phyloP scores from a whole-genome alignment of 2,888 invertebrate species.

The Pristionchus mayeri region DNA sequence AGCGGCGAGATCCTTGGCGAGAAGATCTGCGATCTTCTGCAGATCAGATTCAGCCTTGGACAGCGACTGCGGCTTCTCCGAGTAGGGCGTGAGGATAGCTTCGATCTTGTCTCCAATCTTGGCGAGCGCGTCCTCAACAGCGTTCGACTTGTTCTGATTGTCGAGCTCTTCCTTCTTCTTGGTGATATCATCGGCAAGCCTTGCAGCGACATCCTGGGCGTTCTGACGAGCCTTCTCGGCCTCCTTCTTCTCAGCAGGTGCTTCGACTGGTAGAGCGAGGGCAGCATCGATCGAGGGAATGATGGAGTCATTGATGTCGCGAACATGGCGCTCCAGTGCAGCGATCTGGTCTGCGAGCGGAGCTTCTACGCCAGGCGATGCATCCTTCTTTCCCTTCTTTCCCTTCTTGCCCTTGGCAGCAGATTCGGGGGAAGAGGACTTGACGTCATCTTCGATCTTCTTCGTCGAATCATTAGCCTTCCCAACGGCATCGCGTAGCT shows the following conservation, averaged over 20 bases:
- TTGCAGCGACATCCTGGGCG: conserved; percentile 50
- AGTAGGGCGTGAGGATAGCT: conserved; percentile 59
- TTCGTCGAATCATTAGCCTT: conserved; percentile 35
- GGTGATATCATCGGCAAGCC: conserved; percentile 52
- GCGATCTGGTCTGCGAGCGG: conserved; percentile 53
- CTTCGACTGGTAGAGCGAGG: conserved; percentile 34
- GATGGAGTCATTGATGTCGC: conserved; percentile 38
- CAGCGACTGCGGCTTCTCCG: conserved; percentile 49
- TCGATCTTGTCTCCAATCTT: conserved; percentile 50
- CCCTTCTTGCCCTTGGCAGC: conserved; percentile 48
- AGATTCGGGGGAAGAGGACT: conserved; percentile 10
- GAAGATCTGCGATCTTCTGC: conserved; percentile 30
- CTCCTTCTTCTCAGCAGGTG: conserved; percentile 42
- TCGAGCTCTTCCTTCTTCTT: conserved; percentile 53
- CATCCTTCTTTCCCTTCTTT: conserved; percentile 54
- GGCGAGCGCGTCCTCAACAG: conserved; percentile 30
- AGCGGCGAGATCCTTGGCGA: conserved; percentile 23
- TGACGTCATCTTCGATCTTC: conserved; percentile 34
- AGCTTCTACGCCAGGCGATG: conserved; percentile 54
- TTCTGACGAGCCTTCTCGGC: conserved; percentile 43
- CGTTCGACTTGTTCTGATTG: conserved; percentile 30
- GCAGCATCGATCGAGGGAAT: conserved; percentile 15
- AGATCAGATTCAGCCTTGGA: conserved; percentile 28
- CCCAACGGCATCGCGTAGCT: conserved; percentile 18
- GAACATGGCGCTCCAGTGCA: conserved; percentile 51